These are phyloP conservation scores for Microcebus griseorufus DNA, from an alignment of 2,113 vertebrate genomes.

Conservation along the genomic window DNA sequence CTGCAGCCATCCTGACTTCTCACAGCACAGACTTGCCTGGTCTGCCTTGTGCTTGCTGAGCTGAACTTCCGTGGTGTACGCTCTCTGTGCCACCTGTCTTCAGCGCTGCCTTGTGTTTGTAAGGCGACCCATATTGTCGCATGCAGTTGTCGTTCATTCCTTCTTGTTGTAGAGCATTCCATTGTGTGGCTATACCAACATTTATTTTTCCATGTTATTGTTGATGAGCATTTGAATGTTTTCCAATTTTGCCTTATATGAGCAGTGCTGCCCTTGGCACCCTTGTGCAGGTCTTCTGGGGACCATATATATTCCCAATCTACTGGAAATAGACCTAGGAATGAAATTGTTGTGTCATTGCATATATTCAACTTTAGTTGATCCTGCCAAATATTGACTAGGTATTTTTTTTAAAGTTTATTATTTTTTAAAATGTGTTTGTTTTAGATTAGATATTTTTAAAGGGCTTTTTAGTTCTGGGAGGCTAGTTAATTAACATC, in stretches of 20 bases:
- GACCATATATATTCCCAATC: neutral
- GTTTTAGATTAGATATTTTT: neutral
- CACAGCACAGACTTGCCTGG: neutral
- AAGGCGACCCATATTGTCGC: accelerated
- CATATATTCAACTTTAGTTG: neutral
- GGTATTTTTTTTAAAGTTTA: neutral
- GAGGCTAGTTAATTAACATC: neutral
- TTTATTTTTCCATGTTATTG: neutral
- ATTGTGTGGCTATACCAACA: neutral
- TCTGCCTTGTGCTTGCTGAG: neutral
- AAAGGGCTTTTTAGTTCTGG: neutral
- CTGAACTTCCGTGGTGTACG: accelerated
- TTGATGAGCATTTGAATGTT: neutral
- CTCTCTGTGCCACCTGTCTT: neutral
- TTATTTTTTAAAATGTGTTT: too few species aligned
- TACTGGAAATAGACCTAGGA: neutral
- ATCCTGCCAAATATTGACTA: neutral
- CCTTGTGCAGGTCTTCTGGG: neutral
- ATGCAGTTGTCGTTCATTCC: accelerated
- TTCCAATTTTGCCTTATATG: neutral
- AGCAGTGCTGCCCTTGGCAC: neutral
- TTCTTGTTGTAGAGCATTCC: neutral
- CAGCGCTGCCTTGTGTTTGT: neutral
- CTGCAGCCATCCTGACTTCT: neutral
- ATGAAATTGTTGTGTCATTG: neutral